Evolutionary conservation across 2,797 vertebrate genomes (phyloP), one percentile per base, ranked within the genome.

Genomic region (Huso huso): DNA sequence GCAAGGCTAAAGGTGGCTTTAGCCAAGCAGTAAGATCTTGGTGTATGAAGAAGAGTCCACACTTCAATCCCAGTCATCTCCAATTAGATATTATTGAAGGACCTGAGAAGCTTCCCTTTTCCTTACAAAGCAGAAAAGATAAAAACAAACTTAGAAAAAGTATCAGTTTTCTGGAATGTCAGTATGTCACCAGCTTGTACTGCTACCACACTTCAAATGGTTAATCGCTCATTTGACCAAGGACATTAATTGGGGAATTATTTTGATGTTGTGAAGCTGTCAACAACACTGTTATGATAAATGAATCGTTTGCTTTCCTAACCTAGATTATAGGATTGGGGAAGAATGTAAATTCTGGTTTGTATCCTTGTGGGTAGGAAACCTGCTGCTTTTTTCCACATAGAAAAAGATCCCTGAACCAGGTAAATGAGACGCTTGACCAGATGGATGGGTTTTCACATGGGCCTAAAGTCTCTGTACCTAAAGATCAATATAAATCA

Each of bases 261-360:
- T 74, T 76, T 81, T 79, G 82, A 73, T 71, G 61, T 49, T 63
- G 75, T 52, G 67, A 75, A 82, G 67, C 80, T 86, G 86, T 86
- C 84, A 86, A 82, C 83, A 82, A 77, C 73, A 77, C 72, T 86
- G 85, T 87, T 87, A 83, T 87, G 82, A 87, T 86, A 83, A 78
- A 79, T 75, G 82, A 83, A 78, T 78, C 77, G 80, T 73, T 70
- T 57, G 60, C 81, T 70, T 71, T 77, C 79, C 79, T 79, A 18
- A 60, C 66, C 9, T 63, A 86, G 87, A 86, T 90, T 88, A 88
- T 87, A 79, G 86, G 87, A 84, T 88, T 82, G 74, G 48, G 64
- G 66, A 84, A 86, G 84, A 89, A 88, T 88, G 84, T 86, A 80
- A 79, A 83, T 81, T 77, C 80, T 77, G 77, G 76, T 77, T 75